A percentile compares a stretch with the other conserved stretches of the same genome.
phyloP scores from a whole-genome alignment of 53 echinoderm and acorn worm species.

The Pentamera pediparva region DNA sequence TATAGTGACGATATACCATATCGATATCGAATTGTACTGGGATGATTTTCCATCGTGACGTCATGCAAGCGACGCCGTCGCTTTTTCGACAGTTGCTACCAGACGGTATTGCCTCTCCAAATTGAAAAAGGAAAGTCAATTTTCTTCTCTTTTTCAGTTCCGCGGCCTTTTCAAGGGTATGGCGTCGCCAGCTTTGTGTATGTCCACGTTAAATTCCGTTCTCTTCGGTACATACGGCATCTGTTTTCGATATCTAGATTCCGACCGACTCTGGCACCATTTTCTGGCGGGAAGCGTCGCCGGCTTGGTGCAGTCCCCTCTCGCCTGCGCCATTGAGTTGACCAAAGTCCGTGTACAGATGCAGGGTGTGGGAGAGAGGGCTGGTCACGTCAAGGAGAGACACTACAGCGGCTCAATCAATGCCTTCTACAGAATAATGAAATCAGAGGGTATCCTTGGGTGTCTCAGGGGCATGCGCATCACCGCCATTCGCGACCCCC shows the following conservation, averaged over 20 bases:
- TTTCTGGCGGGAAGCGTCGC: constrained; percentile 53
- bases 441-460: constrained; percentile 52
- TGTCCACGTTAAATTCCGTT: constrained; percentile 58
- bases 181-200: constrained; percentile 62
- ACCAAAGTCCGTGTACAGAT: constrained; percentile 72
- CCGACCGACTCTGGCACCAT: constrained; percentile 44
- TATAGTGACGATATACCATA: no score
- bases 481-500: constrained; percentile 43
- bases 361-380: constrained; percentile 56
- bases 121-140: neutral
- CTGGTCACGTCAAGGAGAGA: constrained; percentile 17
- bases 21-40: no score
- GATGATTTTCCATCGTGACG: no score
- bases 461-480: constrained; percentile 54
- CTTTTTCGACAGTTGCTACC: no score
- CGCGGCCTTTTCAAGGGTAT: constrained; percentile 67
- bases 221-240: constrained; percentile 78
- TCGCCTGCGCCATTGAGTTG: constrained; percentile 62
- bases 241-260: constrained; percentile 50
- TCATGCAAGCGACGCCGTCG: no score
- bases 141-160: constrained; percentile 38
- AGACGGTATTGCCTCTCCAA: no score
- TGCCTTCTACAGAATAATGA: constrained; percentile 50
- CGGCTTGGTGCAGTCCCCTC: constrained; percentile 53
- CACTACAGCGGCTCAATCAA: constrained; percentile 61